A percentile compares a stretch with the other conserved stretches of the same genome.
phyloP scores from a whole-genome alignment of 1,140 invertebrate species.

The Chionoecetes opilio region DNA sequence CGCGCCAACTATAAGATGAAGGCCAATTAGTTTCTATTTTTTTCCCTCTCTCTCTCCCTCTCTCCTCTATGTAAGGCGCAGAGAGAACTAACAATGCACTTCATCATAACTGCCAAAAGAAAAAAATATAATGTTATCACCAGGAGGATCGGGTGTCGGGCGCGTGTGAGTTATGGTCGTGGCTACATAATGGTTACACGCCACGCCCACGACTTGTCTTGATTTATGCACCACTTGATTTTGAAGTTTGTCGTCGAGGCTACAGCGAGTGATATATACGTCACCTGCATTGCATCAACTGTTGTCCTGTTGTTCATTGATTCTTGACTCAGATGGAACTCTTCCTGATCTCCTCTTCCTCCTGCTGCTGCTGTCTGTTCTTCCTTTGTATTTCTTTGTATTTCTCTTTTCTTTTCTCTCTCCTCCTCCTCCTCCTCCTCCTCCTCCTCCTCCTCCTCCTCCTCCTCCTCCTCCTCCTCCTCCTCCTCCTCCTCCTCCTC shows the following conservation, averaged over 20 bases:
- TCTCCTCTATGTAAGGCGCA: not conserved
- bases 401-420: not conserved
- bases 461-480: not conserved
- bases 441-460: conserved; percentile 35
- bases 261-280: not conserved
- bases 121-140: conserved; percentile 4
- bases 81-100: conserved; percentile 28
- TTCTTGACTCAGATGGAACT: conserved; percentile 52
- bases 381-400: too few relatives aligned
- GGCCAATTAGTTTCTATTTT: not conserved
- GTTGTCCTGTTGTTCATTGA: conserved; percentile 33
- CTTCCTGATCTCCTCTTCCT: conserved; percentile 57
- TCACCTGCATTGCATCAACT: conserved; percentile 51
- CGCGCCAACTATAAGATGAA: not conserved
- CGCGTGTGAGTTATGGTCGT: conserved; percentile 1
- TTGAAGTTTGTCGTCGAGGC: not conserved
- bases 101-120: not conserved
- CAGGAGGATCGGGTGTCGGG: not conserved
- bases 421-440: conserved; percentile 6
- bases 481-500: not conserved
- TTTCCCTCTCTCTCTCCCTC: not conserved
- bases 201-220: not conserved
- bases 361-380: not conserved
- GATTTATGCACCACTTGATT: conserved; percentile 48
- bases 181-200: conserved; percentile 37